Conservation (phyloP, 2,888 invertebrate genomes). For the Frankliniella fusca region DNA sequence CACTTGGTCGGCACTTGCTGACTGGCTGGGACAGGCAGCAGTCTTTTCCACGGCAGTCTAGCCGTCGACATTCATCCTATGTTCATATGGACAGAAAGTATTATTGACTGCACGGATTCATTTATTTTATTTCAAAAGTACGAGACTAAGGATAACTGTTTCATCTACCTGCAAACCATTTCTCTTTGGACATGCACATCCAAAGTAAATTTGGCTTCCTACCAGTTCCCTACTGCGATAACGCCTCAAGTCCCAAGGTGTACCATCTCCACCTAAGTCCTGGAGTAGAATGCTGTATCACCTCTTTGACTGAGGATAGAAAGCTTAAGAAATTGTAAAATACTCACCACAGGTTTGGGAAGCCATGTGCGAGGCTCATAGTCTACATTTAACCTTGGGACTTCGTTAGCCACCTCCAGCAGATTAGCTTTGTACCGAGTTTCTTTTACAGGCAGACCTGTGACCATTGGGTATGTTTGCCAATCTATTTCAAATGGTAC, state of each 20-base stretch:
- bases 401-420: not conserved
- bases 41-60: not conserved
- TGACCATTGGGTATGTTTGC: not conserved
- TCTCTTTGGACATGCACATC: not conserved
- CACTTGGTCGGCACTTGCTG: not conserved
- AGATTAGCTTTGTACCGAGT: not conserved
- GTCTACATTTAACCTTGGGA: not conserved
- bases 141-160: not conserved
- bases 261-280: not conserved
- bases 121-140: not conserved
- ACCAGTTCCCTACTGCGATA: not conserved
- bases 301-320: too few species aligned
- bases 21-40: not conserved
- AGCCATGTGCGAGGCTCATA: constrained; percentile 9
- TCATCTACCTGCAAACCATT: not conserved
- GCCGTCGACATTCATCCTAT: not conserved
- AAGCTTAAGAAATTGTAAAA: not conserved
- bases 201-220: not conserved
- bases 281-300: not conserved
- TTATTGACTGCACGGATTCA: too few species aligned
- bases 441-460: not conserved
- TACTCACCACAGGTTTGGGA: not conserved
- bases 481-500: constrained; percentile 1
- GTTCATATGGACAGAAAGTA: not conserved
- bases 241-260: not conserved